Evolutionary conservation across 2,797 vertebrate species (phyloP).

Genomic region (Poeciliopsis turneri): DNA sequence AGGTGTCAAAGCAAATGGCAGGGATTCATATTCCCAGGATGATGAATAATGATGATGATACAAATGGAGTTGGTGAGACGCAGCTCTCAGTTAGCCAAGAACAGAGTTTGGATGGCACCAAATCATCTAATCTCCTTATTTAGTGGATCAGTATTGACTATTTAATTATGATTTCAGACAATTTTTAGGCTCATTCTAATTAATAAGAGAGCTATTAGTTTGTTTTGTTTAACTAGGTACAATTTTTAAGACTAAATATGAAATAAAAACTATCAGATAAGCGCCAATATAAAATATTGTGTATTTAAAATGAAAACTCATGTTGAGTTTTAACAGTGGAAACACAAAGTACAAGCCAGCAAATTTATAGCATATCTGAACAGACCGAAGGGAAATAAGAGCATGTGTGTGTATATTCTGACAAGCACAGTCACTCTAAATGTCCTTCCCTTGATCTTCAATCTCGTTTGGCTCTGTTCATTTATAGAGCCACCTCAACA

Average conservation of each 20-base stretch:
- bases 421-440: background rate
- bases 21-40: slow-evolving; percentile 39
- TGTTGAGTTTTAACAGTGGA: background rate
- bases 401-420: background rate
- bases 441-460: background rate
- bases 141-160: background rate
- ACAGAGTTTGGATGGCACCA: slow-evolving; percentile 27
- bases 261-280: background rate
- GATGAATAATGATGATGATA: slow-evolving; percentile 60
- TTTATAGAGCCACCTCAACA: background rate
- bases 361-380: background rate
- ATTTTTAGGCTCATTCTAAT: background rate
- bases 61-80: slow-evolving; percentile 46
- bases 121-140: slow-evolving; percentile 10
- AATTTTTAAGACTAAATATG: background rate
- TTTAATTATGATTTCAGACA: slow-evolving; percentile 6
- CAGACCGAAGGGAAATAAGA: background rate
- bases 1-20: slow-evolving; percentile 51
- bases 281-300: background rate
- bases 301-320: background rate
- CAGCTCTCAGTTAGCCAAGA: slow-evolving; percentile 25
- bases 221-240: background rate
- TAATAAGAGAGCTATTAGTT: background rate
- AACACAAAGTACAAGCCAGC: background rate
- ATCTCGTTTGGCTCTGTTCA: background rate